These are phyloP conservation scores for Aspidiotus destructor DNA, from an alignment of 2,888 invertebrate species.

Conservation along the genomic window DNA sequence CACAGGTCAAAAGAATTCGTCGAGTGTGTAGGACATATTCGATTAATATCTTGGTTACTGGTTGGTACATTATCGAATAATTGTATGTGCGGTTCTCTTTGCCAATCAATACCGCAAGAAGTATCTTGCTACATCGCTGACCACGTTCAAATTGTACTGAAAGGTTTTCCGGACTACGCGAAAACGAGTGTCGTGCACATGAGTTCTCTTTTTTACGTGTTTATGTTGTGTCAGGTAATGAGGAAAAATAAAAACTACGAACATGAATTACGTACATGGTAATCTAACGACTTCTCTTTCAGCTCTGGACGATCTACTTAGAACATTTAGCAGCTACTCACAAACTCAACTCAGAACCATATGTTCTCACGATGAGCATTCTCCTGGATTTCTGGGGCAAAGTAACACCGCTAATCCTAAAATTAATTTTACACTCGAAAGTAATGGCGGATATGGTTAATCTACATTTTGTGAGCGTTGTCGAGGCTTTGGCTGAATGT, in stretches of 20 bases:
- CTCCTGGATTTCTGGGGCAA: constrained; percentile 98
- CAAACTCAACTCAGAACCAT: constrained; percentile 59
- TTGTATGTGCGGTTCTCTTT: constrained; percentile 50
- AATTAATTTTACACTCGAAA: constrained; percentile 83
- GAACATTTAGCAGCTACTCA: constrained; percentile 69
- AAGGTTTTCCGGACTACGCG: constrained; percentile 91
- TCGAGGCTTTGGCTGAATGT: constrained; percentile 91
- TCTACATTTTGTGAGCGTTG: constrained; percentile 84
- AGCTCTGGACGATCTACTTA: constrained; percentile 96
- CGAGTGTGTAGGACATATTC: constrained; percentile 91
- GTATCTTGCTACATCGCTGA: constrained; percentile 94
- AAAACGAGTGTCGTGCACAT: constrained; percentile 81
- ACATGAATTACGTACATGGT: not conserved
- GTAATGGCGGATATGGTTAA: constrained; percentile 97
- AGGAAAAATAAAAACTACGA: not conserved
- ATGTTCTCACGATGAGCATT: constrained; percentile 65
- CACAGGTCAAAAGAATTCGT: constrained; percentile 78
- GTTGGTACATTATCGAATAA: constrained; percentile 89
- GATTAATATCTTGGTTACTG: constrained; percentile 89
- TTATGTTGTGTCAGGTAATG: constrained; percentile 82
- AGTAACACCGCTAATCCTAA: constrained; percentile 89
- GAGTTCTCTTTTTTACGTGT: constrained; percentile 94
- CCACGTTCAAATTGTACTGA: constrained; percentile 91
- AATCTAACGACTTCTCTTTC: constrained; percentile 19
- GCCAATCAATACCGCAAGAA: constrained; percentile 88